A percentile compares a stretch with the other conserved stretches of the same genome.
These are phyloP conservation scores for Euproctis similis DNA, from an alignment of 2,888 invertebrate genomes.

Conservation along the genomic window DNA sequence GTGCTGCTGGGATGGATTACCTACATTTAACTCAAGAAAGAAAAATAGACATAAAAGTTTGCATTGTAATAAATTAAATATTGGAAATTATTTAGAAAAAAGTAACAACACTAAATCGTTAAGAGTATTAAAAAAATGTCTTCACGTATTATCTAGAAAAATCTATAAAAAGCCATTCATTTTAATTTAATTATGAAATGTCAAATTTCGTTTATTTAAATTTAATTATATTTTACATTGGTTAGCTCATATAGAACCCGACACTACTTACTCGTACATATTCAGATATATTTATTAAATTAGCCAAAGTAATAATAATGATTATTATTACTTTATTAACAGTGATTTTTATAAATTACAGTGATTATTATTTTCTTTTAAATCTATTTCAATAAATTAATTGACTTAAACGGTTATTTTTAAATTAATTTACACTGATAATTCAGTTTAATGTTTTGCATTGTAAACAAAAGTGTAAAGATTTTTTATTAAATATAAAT, in stretches of 20 bases:
- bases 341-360: conserved; percentile 12
- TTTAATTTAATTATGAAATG: conserved; percentile 31
- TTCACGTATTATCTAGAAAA: conserved; percentile 22
- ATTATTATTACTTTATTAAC: conserved; percentile 10
- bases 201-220: conserved; percentile 28
- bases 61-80: no score
- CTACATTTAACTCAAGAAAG: no score
- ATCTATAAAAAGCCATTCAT: conserved; percentile 13
- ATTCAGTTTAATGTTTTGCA: background rate
- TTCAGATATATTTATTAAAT: background rate
- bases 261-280: conserved; percentile 10
- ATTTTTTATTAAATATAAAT: no score
- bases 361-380: conserved; percentile 9
- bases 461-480: no score
- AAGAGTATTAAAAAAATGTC: no score
- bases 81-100: no score
- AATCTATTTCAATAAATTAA: conserved; percentile 34
- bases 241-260: conserved; percentile 16
- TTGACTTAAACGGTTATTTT: conserved; percentile 27
- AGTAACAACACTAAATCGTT: no score
- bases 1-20: no score
- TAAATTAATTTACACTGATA: background rate
- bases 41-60: no score
- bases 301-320: conserved; percentile 15
- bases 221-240: conserved; percentile 24